Evolutionary conservation across 2,888 invertebrate species (phyloP).

Genomic region (Frankliniella intonsa): DNA sequence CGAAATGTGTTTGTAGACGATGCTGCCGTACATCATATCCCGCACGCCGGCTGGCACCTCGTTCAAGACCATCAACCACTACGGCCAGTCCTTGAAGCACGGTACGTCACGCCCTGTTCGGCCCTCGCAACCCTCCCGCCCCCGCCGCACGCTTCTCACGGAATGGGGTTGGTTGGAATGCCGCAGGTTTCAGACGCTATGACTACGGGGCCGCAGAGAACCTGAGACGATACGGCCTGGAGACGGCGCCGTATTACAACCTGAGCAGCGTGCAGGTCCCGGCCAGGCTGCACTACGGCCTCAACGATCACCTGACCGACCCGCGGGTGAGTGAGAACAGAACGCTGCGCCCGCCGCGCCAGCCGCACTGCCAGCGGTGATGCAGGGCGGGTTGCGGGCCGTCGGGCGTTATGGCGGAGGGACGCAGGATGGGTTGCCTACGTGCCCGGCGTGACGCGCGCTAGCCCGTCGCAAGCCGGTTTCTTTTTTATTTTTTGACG

Average conservation of each 20-base stretch:
- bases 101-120: not conserved
- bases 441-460: not conserved
- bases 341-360: too few species aligned
- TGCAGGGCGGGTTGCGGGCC: too few species aligned
- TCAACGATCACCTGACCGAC: not conserved
- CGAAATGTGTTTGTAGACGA: not conserved
- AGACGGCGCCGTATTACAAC: not conserved
- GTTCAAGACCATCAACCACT: constrained; percentile 20
- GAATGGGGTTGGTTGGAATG: too few species aligned
- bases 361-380: too few species aligned
- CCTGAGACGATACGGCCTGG: not conserved
- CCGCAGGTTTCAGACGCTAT: not conserved
- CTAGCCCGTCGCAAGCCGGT: not conserved
- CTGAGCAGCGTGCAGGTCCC: constrained; percentile 7
- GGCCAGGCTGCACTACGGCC: constrained; percentile 2
- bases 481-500: too few species aligned
- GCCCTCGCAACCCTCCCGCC: too few species aligned
- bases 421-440: too few species aligned
- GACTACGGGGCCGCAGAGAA: not conserved
- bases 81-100: not conserved
- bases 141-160: too few species aligned
- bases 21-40: not conserved
- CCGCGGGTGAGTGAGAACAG: not conserved
- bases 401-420: too few species aligned
- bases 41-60: not conserved